These are phyloP conservation scores for Rhingia campestris DNA, from an alignment of 2,888 invertebrate species.

Conservation along the genomic window DNA sequence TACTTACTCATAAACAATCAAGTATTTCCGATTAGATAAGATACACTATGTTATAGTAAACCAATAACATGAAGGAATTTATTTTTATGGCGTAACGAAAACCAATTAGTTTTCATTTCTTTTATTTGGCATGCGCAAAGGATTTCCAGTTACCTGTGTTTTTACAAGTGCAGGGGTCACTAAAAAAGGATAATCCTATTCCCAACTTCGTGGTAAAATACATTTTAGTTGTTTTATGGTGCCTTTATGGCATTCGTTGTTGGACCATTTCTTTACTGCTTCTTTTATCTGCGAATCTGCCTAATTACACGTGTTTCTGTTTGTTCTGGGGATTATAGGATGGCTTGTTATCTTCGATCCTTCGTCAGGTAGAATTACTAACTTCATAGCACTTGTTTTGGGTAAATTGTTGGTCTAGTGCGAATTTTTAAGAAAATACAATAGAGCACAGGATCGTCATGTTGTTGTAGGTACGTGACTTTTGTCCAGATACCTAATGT, in stretches of 20 bases:
- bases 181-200: conserved; percentile 1
- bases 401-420: not conserved
- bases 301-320: conserved; percentile 57
- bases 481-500: not conserved
- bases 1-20: not conserved
- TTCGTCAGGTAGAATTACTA: conserved; percentile 36
- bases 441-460: not conserved
- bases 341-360: not conserved
- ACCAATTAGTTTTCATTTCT: not conserved
- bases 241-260: not conserved
- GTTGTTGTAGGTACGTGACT: conserved; percentile 16
- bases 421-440: not conserved
- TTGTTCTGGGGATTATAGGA: conserved; percentile 13
- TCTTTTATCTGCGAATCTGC: conserved; percentile 24
- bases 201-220: conserved; percentile 6
- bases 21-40: conserved; percentile 17
- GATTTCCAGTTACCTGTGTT: not conserved
- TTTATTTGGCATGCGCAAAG: not conserved
- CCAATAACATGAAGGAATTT: not conserved
- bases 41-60: not conserved
- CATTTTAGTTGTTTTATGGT: not conserved
- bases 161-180: not conserved
- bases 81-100: not conserved
- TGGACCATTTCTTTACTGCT: not conserved
- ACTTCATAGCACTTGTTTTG: conserved; percentile 5